Base-by-base conservation (phyloP, 1,140 invertebrate genomes). In the Drosophila auraria region DNA sequence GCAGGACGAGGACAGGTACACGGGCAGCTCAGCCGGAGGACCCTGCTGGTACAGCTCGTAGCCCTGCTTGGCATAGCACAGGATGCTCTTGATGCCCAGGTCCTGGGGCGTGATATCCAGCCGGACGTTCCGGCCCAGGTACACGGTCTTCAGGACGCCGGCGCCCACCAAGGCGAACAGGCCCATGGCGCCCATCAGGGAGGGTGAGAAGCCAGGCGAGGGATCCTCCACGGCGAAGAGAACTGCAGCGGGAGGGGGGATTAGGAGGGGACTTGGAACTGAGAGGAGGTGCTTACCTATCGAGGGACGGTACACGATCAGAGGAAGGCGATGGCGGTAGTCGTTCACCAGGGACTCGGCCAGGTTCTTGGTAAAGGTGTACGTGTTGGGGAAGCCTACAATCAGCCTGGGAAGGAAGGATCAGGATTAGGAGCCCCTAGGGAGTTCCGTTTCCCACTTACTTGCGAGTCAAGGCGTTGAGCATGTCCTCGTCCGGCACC, bases 241-340 rank as follows among this genome's bases (percentile, higher is more conserved):
- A 8, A 92, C 91, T 92, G 12, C 3, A 23, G 6, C 20, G 20
- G 1, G n/a, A n/a, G 9, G 1, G 15, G 5, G 25, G 20, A 25
- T 62, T 7, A 14, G 25, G 42, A 36, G 15, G 12, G 5, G 17
- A 3, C 38, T 17, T 14, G 15, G 15, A 17, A 23, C 5, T 15
- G 20, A 1, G n/a, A 8, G n/a, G 0, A 3, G 15, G 23, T 17
- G 15, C 66, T 64, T 36, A 92, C 91, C 96, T 87, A 99, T 98
- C 0, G 98, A 99, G 0, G 98, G 98, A 82, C 98, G 95, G 53
- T 98, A 95, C 72, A 99, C 97, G 4, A 97, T 95, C 7, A 96
- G 92, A 0, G 98, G 98, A 42, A 99, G 83, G 8, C 93, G 87
- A 20, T 95, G 64, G 42, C 94, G 94, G 78, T 97, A 95, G 78